Evolutionary conservation across 2,888 invertebrate genomes (phyloP).

Genomic region (Onthophagus sagittarius): DNA sequence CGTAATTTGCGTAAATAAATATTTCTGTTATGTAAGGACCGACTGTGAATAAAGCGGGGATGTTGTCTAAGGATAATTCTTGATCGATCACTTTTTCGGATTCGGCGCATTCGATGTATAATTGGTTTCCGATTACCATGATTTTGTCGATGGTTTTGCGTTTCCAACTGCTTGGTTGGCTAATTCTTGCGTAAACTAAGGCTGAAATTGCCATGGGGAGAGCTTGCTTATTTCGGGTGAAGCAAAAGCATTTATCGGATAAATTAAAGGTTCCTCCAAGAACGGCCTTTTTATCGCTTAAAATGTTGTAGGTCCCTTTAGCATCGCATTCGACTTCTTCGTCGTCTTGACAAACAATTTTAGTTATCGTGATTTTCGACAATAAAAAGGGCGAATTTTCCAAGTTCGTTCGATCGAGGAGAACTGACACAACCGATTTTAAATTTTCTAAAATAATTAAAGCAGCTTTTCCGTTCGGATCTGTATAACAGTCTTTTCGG

Average conservation of each 20-base stretch:
- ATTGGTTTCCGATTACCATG: constrained; percentile 56
- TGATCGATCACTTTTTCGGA: constrained; percentile 44
- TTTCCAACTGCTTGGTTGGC: constrained; percentile 60
- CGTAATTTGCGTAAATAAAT: constrained; percentile 55
- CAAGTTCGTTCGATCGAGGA: constrained; percentile 51
- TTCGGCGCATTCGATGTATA: constrained; percentile 54
- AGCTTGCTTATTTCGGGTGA: constrained; percentile 58
- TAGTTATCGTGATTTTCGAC: constrained; percentile 52
- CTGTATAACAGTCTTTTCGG: constrained; percentile 52
- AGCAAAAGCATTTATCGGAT: constrained; percentile 57
- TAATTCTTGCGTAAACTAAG: constrained; percentile 62
- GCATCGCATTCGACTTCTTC: constrained; percentile 53
- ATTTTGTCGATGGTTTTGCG: constrained; percentile 57
- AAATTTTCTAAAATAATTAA: constrained; percentile 56
- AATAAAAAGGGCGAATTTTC: constrained; percentile 53
- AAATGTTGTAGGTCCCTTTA: constrained; percentile 54
- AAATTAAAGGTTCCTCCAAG: constrained; percentile 58
- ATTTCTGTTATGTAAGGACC: constrained; percentile 59
- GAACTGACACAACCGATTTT: constrained; percentile 51
- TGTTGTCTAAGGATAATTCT: constrained; percentile 53
- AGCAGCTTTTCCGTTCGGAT: constrained; percentile 55
- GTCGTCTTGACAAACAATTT: constrained; percentile 43
- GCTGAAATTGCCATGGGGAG: constrained; percentile 58
- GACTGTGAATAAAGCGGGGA: constrained; percentile 55
- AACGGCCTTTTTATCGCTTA: constrained; percentile 56